phyloP scores from a whole-genome alignment of 2,888 invertebrate genomes.

The Carcina quercana region DNA sequence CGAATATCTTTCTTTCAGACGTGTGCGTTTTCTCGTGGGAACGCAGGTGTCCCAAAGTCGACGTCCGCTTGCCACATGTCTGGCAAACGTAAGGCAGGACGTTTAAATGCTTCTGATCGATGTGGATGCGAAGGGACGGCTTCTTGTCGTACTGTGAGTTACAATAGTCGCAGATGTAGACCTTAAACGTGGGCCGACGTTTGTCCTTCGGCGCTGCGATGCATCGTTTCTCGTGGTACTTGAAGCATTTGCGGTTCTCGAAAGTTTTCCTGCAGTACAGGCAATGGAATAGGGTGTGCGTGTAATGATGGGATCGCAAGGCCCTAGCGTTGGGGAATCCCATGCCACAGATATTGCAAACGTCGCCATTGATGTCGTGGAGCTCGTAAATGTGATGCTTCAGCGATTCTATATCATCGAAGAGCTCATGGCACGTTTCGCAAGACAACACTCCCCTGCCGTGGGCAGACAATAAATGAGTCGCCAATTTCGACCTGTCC shows the following conservation, averaged over 20 bases:
- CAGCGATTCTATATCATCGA: conserved; percentile 21
- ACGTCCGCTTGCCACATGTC: conserved; percentile 50
- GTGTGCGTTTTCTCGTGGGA: conserved; percentile 45
- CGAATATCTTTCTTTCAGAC: conserved; percentile 30
- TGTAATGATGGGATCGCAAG: conserved; percentile 39
- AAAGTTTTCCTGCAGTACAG: conserved; percentile 36
- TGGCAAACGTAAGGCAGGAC: conserved; percentile 47
- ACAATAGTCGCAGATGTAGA: conserved; percentile 47
- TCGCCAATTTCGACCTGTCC: conserved; percentile 28
- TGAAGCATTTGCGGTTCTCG: conserved; percentile 47
- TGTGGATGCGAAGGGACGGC: conserved; percentile 49
- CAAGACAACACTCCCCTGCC: conserved; percentile 25
- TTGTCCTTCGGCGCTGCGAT: not conserved
- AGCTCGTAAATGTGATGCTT: conserved; percentile 23
- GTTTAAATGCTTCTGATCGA: conserved; percentile 53
- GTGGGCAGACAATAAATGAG: conserved; percentile 36
- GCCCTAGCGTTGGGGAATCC: conserved; percentile 40
- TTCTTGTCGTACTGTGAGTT: conserved; percentile 46
- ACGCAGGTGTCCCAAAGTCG: conserved; percentile 42
- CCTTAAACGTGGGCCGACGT: conserved; percentile 1
- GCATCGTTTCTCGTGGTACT: conserved; percentile 40
- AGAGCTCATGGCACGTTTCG: conserved; percentile 34
- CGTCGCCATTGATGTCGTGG: conserved; percentile 24
- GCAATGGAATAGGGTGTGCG: conserved; percentile 48
- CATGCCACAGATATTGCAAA: conserved; percentile 39